Evolutionary conservation across 2,888 invertebrate genomes (phyloP).

Genomic region (Hoplodrina blanda): DNA sequence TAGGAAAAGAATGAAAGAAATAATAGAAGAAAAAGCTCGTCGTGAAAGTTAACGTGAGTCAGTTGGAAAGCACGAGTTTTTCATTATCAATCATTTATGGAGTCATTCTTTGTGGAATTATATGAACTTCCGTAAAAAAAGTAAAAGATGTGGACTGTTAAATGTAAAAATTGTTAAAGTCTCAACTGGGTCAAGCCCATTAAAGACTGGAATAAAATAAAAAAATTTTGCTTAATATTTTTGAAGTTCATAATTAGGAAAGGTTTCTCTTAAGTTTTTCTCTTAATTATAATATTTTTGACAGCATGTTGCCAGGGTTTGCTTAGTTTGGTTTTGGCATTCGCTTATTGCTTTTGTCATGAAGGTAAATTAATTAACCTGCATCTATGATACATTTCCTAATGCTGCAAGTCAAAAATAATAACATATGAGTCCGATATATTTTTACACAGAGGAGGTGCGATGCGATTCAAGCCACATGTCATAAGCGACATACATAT

Average conservation of each 20-base stretch:
- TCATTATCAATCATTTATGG: constrained; percentile 64
- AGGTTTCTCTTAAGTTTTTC: constrained; percentile 39
- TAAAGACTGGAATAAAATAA: constrained; percentile 50
- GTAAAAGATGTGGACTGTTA: constrained; percentile 51
- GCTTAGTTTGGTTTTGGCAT: background rate
- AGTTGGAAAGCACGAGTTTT: constrained; percentile 33
- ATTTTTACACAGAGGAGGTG: constrained; percentile 47
- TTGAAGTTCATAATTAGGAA: constrained; percentile 58
- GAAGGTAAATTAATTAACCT: too few species aligned
- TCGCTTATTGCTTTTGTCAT: too few species aligned
- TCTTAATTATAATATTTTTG: constrained; percentile 23
- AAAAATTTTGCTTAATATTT: constrained; percentile 49
- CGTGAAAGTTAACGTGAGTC: constrained; percentile 39
- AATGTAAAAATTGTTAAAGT: constrained; percentile 56
- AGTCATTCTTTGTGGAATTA: constrained; percentile 45
- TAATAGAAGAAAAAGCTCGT: constrained; percentile 30
- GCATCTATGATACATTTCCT: too few species aligned
- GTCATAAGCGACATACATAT: constrained; percentile 48
- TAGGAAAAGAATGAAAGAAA: constrained; percentile 23
- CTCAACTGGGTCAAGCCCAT: constrained; percentile 59
- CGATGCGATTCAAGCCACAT: constrained; percentile 56
- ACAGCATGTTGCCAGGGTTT: constrained; percentile 3
- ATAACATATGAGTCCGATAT: constrained; percentile 36
- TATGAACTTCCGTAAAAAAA: constrained; percentile 46
- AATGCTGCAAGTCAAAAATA: background rate